Percentiles rank a stretch among this genome's conserved stretches.
Conservation (phyloP, 2,113 vertebrate species). For the Jaculus jaculus region DNA sequence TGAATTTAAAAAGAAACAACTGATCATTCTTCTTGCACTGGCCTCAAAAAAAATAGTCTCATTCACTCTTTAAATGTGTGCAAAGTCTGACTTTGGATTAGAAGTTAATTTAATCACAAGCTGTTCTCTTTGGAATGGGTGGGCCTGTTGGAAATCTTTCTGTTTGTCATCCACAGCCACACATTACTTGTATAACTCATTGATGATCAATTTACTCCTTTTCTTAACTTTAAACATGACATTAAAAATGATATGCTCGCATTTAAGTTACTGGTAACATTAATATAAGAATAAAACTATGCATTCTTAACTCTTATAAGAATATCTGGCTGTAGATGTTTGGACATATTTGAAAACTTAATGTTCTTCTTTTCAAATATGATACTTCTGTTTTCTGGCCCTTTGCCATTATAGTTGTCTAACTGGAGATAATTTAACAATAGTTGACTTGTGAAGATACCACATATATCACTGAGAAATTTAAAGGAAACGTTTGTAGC, state of each 20-base stretch:
- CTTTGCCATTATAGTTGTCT: not conserved
- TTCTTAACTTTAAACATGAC: conserved; percentile 4
- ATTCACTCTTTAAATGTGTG: not conserved
- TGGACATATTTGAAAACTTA: not conserved
- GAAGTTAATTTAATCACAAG: not conserved
- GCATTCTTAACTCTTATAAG: not conserved
- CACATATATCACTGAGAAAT: not conserved
- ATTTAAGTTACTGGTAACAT: not conserved
- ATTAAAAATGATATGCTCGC: not conserved
- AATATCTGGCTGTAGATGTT: not conserved
- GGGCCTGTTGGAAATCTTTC: not conserved
- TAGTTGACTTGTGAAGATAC: not conserved
- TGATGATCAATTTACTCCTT: not conserved
- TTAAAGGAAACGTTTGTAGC: not conserved
- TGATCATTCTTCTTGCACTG: not conserved
- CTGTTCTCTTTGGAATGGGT: not conserved
- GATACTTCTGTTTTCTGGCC: not conserved
- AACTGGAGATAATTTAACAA: not conserved
- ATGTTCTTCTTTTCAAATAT: not conserved
- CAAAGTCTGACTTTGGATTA: not conserved
- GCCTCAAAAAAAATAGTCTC: not conserved
- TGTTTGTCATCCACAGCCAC: not conserved
- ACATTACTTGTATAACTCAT: not conserved
- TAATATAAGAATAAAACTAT: not conserved
- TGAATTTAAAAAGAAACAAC: not conserved